Evolutionary conservation across 2,113 vertebrate genomes (phyloP).

Genomic region (Sclerurus mexicanus): DNA sequence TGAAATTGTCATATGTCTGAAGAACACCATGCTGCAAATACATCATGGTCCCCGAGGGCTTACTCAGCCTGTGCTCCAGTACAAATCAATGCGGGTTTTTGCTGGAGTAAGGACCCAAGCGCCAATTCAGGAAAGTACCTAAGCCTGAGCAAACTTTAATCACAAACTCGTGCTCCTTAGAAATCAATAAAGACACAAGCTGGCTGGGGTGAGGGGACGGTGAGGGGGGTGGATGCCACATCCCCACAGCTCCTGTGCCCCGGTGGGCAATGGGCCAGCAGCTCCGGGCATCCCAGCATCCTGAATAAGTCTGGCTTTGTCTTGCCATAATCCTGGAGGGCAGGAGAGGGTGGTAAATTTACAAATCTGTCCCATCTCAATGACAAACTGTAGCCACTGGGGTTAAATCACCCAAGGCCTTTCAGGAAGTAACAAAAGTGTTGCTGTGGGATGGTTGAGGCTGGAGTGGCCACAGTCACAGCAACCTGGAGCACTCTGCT

Average conservation of each 20-base stretch:
- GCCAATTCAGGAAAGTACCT: not conserved
- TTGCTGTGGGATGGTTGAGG: not conserved
- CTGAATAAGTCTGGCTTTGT: not conserved
- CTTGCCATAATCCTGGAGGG: not conserved
- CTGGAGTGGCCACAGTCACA: not conserved
- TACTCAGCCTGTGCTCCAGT: conserved; percentile 3
- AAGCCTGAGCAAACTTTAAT: conserved; percentile 8
- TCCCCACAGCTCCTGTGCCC: not conserved
- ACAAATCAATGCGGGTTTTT: conserved; percentile 11
- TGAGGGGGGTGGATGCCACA: not conserved
- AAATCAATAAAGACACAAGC: not conserved
- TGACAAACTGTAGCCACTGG: not conserved
- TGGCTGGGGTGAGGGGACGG: not conserved
- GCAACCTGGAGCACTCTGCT: not conserved
- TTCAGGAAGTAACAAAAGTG: not conserved
- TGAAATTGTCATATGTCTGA: conserved; percentile 43
- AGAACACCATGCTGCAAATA: not conserved
- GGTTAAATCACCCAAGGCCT: not conserved
- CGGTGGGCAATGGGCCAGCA: rapidly evolving
- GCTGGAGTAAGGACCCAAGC: conserved; percentile 7
- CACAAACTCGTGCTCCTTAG: not conserved
- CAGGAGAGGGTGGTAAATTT: not conserved
- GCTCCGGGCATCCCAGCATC: not conserved
- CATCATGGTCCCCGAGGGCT: not conserved
- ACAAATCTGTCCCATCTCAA: not conserved